Evolutionary conservation across 2,113 vertebrate genomes (phyloP).

Genomic region (Abramis brama): DNA sequence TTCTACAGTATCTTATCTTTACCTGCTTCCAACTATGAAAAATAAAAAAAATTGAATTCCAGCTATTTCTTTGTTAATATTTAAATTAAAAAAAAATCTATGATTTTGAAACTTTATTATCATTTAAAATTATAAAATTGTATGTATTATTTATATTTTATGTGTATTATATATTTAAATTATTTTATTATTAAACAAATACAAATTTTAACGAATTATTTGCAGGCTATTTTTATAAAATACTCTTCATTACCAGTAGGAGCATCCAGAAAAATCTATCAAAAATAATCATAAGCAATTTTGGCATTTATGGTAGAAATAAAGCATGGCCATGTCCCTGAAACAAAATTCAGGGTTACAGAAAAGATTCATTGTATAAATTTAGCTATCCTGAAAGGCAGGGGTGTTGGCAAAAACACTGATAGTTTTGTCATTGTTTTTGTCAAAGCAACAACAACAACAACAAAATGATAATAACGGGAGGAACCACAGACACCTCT

Average conservation of each 20-base stretch:
- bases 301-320: neutral
- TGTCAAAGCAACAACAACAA: neutral
- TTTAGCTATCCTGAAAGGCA: neutral
- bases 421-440: neutral
- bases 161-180: neutral
- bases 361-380: neutral
- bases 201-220: neutral
- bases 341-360: neutral
- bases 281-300: neutral
- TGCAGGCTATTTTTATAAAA: neutral
- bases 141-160: neutral
- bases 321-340: neutral
- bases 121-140: neutral
- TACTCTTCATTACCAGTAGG: neutral
- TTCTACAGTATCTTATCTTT: neutral
- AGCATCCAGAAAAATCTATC: neutral
- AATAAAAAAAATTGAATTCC: neutral
- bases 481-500: neutral
- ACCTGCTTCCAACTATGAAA: neutral
- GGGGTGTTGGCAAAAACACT: neutral
- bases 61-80: neutral
- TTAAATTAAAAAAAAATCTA: neutral
- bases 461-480: no score
- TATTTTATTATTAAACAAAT: no score
- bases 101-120: neutral